Evolutionary conservation across 1,140 invertebrate species (phyloP).

Genomic region (Cotesia typhae): DNA sequence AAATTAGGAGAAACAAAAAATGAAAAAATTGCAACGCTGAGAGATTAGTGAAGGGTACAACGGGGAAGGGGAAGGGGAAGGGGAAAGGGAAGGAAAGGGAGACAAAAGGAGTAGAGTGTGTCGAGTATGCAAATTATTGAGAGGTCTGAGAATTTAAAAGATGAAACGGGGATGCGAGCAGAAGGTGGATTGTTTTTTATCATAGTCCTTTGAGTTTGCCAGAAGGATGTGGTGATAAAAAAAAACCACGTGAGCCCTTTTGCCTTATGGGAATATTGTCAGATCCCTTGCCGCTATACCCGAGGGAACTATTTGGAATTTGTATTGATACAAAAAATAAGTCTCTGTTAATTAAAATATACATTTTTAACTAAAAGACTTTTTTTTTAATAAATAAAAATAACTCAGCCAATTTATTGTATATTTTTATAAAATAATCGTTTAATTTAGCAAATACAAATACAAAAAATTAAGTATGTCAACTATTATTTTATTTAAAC

Average conservation of each 20-base stretch:
- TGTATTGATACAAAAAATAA: no score
- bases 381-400: background rate
- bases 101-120: slow-evolving; percentile 31
- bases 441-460: slow-evolving; percentile 15
- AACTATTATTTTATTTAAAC: slow-evolving; percentile 26
- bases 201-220: slow-evolving; percentile 38
- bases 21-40: slow-evolving; percentile 15
- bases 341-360: background rate
- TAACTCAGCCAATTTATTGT: no score
- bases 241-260: slow-evolving; percentile 47
- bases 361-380: background rate
- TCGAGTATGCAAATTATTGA: slow-evolving; percentile 49
- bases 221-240: slow-evolving; percentile 39
- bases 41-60: no score
- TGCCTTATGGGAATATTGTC: slow-evolving; percentile 30
- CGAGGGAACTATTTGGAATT: slow-evolving; percentile 10
- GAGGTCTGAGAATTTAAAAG: slow-evolving; percentile 48
- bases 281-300: slow-evolving; percentile 5
- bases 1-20: background rate
- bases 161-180: slow-evolving; percentile 35
- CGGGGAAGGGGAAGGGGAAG: background rate
- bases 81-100: slow-evolving; percentile 34
- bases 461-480: slow-evolving; percentile 33
- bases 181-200: slow-evolving; percentile 47
- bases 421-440: slow-evolving; percentile 10